Conservation (phyloP, 2,888 invertebrate genomes). For the Phorcus lineatus region DNA sequence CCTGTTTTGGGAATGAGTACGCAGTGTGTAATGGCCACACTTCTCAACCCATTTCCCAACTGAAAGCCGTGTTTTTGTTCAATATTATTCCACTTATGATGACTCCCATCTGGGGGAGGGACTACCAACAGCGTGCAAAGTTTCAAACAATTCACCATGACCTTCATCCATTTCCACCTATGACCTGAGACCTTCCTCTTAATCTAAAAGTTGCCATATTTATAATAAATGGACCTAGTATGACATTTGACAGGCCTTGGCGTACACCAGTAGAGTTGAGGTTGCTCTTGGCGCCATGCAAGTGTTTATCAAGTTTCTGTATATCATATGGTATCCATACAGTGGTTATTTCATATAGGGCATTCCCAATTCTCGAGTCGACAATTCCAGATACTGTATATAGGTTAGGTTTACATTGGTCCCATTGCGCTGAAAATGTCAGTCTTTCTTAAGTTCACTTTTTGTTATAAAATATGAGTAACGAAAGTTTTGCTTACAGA, state of each 20-base stretch:
- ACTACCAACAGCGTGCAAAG: background rate
- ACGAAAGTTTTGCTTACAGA: no score
- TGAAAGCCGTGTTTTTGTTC: background rate
- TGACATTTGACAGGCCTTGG: background rate
- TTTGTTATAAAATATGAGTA: no score
- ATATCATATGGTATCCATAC: background rate
- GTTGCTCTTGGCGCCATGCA: background rate
- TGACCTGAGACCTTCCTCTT: background rate
- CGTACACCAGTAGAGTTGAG: background rate
- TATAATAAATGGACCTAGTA: slow-evolving; percentile 1
- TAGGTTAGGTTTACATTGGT: no score
- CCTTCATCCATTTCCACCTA: background rate
- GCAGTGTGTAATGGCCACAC: no score
- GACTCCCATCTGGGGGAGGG: background rate
- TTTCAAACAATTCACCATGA: background rate
- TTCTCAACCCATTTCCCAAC: no score
- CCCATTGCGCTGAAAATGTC: no score
- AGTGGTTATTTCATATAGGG: no score
- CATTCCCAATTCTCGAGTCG: no score
- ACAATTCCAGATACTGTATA: no score
- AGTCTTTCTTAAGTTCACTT: no score
- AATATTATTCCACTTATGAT: background rate
- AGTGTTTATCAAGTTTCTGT: background rate
- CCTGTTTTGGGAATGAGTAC: no score
- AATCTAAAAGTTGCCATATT: slow-evolving; percentile 7